Percentiles rank a stretch among this genome's conserved stretches.
Conservation (phyloP, 1,140 invertebrate genomes). For the Drosophila trapezifrons region DNA sequence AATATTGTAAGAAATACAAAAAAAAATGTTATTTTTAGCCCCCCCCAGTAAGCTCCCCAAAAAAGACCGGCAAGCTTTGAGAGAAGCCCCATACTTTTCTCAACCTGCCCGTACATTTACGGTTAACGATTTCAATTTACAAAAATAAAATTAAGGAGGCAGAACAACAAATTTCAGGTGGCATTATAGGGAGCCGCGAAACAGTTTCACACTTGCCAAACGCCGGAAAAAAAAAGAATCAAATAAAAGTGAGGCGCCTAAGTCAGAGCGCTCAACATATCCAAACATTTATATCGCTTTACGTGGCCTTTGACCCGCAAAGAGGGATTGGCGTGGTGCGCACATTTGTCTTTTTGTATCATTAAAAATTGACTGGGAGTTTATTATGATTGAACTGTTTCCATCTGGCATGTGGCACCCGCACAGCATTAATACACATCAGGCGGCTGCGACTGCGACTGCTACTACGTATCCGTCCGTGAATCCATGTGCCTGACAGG, state of each 20-base stretch:
- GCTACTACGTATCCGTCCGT: slow-evolving; percentile 13
- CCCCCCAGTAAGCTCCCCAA: neutral
- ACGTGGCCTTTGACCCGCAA: slow-evolving; percentile 28
- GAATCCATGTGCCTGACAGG: slow-evolving; percentile 1
- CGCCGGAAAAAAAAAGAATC: neutral
- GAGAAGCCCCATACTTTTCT: neutral
- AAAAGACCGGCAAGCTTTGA: neutral
- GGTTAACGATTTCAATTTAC: neutral
- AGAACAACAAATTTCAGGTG: neutral
- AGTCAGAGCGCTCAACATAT: slow-evolving; percentile 14
- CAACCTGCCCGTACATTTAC: neutral
- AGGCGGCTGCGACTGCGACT: slow-evolving; percentile 15
- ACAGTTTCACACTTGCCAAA: slow-evolving; percentile 40
- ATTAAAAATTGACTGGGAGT: slow-evolving; percentile 69
- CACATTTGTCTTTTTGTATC: slow-evolving; percentile 56
- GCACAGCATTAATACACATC: slow-evolving; percentile 66
- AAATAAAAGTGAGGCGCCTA: neutral
- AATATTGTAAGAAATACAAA: too few relatives aligned
- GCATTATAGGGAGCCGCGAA: slow-evolving; percentile 8
- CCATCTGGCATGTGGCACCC: slow-evolving; percentile 68
- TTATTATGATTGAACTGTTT: slow-evolving; percentile 79
- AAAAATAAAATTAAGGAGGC: neutral
- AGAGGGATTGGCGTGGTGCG: neutral
- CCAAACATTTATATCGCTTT: slow-evolving; percentile 49
- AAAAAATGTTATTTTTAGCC: too few relatives aligned